These are phyloP conservation scores for Neuroterus valhalla DNA, from an alignment of 1,140 invertebrate genomes.

Conservation along the genomic window DNA sequence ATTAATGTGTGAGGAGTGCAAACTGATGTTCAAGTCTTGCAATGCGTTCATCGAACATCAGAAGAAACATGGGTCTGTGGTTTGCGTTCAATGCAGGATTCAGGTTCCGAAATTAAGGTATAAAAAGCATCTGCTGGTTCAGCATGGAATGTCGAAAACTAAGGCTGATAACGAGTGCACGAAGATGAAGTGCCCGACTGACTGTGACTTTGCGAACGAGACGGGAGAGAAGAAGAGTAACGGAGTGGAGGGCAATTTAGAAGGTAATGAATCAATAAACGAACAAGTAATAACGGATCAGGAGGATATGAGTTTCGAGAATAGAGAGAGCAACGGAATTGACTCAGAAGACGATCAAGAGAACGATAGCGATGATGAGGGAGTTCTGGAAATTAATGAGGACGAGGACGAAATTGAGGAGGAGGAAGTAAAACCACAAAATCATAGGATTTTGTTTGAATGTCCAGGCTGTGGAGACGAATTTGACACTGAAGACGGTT, in stretches of 20 bases:
- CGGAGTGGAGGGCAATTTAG: constrained; percentile 36
- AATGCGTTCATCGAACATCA: constrained; percentile 50
- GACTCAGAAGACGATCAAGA: constrained; percentile 40
- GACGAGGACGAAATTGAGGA: constrained; percentile 44
- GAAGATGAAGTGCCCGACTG: constrained; percentile 16
- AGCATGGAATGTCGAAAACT: constrained; percentile 53
- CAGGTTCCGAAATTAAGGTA: constrained; percentile 48
- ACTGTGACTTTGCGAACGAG: constrained; percentile 10
- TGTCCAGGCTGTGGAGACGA: constrained; percentile 10
- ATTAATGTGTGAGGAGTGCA: constrained; percentile 54
- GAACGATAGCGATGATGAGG: constrained; percentile 33
- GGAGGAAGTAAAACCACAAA: constrained; percentile 28
- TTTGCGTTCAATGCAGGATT: constrained; percentile 52
- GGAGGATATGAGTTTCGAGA: constrained; percentile 15
- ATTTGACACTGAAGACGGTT: constrained; percentile 9
- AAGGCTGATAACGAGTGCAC: constrained; percentile 41
- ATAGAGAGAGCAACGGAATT: constrained; percentile 37
- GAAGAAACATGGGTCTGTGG: constrained; percentile 50
- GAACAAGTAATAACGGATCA: constrained; percentile 21
- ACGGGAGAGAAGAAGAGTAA: constrained; percentile 46
- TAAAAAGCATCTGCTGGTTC: constrained; percentile 52
- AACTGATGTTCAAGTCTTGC: constrained; percentile 39
- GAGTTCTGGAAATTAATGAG: constrained; percentile 40
- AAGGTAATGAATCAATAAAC: constrained; percentile 29
- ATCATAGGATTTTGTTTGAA: not conserved